These are phyloP conservation scores for Hephaestus fuliginosus DNA, from an alignment of 2,797 vertebrate genomes.

Conservation along the genomic window DNA sequence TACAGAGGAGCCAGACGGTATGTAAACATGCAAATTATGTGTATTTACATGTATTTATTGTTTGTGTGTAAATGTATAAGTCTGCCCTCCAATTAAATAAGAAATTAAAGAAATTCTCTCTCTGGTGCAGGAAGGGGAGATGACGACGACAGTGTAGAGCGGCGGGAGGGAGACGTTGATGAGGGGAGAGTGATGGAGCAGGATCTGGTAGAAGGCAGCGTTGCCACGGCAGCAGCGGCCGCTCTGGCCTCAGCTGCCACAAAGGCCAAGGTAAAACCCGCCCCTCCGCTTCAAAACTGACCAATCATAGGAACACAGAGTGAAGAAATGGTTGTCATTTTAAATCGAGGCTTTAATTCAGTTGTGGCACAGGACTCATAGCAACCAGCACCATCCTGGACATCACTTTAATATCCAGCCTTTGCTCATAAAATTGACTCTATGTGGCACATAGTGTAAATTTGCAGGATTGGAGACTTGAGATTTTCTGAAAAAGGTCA, in stretches of 20 bases:
- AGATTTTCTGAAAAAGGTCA: neutral
- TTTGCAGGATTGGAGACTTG: neutral
- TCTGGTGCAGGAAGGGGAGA: slow-evolving; percentile 71
- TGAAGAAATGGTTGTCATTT: slow-evolving; percentile 13
- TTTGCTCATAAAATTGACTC: slow-evolving; percentile 2
- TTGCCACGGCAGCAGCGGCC: slow-evolving; percentile 94
- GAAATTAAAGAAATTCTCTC: neutral
- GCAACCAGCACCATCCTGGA: slow-evolving; percentile 35
- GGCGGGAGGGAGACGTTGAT: slow-evolving; percentile 87
- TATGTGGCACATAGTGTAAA: neutral
- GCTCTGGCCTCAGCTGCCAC: slow-evolving; percentile 95
- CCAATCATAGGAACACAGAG: neutral
- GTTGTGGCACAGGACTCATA: slow-evolving; percentile 14
- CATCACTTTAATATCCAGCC: neutral
- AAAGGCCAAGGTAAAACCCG: slow-evolving; percentile 93
- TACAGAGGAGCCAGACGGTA: slow-evolving; percentile 80
- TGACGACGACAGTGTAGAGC: slow-evolving; percentile 85
- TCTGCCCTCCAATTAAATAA: neutral
- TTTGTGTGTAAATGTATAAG: neutral
- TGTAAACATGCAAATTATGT: slow-evolving; percentile 18
- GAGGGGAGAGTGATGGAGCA: slow-evolving; percentile 89
- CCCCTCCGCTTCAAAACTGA: neutral
- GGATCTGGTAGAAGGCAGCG: slow-evolving; percentile 93
- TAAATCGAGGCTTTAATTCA: neutral
- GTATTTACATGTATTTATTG: neutral